Evolutionary conservation across 2,888 invertebrate genomes (phyloP).

Genomic region (Limnephilus rhombicus): DNA sequence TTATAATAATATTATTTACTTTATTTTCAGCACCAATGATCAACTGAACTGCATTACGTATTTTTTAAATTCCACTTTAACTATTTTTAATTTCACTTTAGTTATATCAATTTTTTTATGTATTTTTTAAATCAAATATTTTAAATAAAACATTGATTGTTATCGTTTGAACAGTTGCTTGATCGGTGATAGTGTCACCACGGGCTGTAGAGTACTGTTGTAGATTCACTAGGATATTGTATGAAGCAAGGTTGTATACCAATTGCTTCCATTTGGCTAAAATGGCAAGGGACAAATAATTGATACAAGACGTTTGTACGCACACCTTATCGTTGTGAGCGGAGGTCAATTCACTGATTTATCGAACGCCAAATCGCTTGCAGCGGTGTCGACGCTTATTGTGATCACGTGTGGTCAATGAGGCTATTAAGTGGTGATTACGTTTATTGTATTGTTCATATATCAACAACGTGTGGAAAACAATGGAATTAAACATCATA

Average conservation of each 20-base stretch:
- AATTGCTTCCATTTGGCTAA: neutral
- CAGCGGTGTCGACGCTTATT: neutral
- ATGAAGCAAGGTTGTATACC: neutral
- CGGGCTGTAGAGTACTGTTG: neutral
- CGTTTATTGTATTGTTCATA: neutral
- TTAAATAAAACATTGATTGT: neutral
- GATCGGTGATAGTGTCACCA: neutral
- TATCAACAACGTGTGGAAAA: neutral
- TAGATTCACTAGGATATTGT: neutral
- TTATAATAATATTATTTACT: neutral
- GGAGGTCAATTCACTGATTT: neutral
- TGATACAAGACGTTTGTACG: neutral
- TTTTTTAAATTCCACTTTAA: neutral
- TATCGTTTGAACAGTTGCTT: neutral
- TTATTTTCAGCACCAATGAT: neutral
- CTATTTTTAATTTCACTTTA: neutral
- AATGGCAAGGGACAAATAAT: neutral
- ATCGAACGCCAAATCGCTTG: neutral
- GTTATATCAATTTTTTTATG: neutral
- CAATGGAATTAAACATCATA: too few species aligned
- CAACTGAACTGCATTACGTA: neutral
- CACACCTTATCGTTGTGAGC: neutral
- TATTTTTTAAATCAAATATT: too few species aligned
- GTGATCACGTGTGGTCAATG: neutral
- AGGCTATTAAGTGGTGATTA: neutral